A percentile compares a stretch with the other conserved stretches of the same genome.
Evolutionary conservation across 2,797 vertebrate species (phyloP).

Genomic region (Poecilia gillii): DNA sequence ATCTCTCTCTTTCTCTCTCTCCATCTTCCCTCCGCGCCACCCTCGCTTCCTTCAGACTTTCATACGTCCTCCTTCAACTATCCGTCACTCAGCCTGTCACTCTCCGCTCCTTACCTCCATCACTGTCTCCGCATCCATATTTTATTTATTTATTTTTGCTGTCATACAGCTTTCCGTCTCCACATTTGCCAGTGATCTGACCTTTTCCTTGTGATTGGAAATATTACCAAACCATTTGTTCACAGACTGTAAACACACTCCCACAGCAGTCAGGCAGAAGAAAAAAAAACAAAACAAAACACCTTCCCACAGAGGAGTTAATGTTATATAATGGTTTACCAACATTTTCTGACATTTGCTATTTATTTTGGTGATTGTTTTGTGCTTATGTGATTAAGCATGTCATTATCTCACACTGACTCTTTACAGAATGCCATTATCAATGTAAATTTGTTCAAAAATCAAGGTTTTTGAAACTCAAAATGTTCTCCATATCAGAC

Average conservation of each 20-base stretch:
- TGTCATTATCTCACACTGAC: neutral
- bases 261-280: constrained; percentile 25
- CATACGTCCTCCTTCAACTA: constrained; percentile 29
- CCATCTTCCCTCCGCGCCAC: constrained; percentile 37
- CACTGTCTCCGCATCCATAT: constrained; percentile 1
- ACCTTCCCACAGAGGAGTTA: constrained; percentile 63
- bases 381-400: constrained; percentile 17
- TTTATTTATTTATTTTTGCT: constrained; percentile 5
- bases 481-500: neutral
- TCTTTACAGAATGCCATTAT: neutral
- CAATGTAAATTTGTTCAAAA: neutral
- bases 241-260: constrained; percentile 34
- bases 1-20: constrained; percentile 53
- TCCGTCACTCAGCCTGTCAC: constrained; percentile 30
- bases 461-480: neutral
- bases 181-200: constrained; percentile 12
- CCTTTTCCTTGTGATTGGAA: constrained; percentile 39
- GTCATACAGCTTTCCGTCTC: constrained; percentile 8
- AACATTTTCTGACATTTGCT: constrained; percentile 51
- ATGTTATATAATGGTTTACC: constrained; percentile 68
- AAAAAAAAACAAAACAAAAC: constrained; percentile 45
- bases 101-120: constrained; percentile 31
- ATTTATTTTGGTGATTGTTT: constrained; percentile 44
- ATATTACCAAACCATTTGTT: constrained; percentile 47
- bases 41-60: constrained; percentile 30